Base-by-base conservation (phyloP, 35 echinoderm and acorn worm genomes). In the Apostichopus japonicus region DNA sequence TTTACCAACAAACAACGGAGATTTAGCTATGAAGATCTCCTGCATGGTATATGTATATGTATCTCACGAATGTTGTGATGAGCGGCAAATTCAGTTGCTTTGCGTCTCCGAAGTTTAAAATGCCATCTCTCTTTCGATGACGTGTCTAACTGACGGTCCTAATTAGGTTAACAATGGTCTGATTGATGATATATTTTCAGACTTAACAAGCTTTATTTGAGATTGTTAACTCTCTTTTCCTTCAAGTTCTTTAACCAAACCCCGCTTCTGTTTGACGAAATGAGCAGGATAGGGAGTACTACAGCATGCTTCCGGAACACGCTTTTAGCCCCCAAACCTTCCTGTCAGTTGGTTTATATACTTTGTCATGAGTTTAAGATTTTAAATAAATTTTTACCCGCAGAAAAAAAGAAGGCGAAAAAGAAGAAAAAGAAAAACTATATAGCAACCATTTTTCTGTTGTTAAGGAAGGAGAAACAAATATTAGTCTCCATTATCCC, bases 301-400 rank as follows among this genome's bases (percentile, higher is more conserved):
- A 57, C 53, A 19, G 17, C 25, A 61, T 53, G 62, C 59, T 89
- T 89, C 86, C 86, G 59, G 86, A 67, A 75, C 59, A 89, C 86
- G 86, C 63, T 89, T 72, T 89, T 89, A 89, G 86, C 86, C 86
- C 67, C 86, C 14, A 65, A 89, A 89, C 86, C 62, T 89, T 89
- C 86, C 61, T 89, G 67, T 33, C n/a, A 22, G 24, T 14, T 27
- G 56, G 54, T 89, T 63, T 89, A 52, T 19, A 44, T 44, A 44
- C 33, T 44, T 63, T 89, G 86, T 89, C 86, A 89, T 27, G 63
- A 44, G 33, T 44, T 44, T 44, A 33, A 72, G 44, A 89, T 89
- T 52, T 89, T 25, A 84, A 84, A 84, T 89, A 75, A 72, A 87
- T 78, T 78, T 84, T 57, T 24, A 24, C 79, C 79, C 54, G 53